A percentile compares a stretch with the other conserved stretches of the same genome.
Evolutionary conservation across 2,888 invertebrate genomes (phyloP).

Genomic region (Hipparchia sbordonii): DNA sequence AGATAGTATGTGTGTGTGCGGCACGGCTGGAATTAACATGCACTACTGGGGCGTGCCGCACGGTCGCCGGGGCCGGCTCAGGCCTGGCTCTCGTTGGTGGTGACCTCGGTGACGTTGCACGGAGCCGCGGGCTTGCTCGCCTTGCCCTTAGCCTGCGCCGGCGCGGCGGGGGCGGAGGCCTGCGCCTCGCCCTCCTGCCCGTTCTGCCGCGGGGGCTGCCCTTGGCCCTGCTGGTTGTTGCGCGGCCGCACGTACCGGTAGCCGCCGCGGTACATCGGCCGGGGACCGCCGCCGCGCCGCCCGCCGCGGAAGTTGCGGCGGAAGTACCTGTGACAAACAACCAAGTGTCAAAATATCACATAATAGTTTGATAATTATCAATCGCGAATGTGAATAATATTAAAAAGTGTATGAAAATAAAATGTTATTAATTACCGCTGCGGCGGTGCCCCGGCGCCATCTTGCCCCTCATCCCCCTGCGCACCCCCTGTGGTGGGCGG

Average conservation of each 20-base stretch:
- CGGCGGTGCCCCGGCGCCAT: conserved; percentile 67
- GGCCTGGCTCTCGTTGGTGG: conserved; percentile 80
- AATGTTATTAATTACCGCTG: conserved; percentile 52
- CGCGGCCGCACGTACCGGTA: conserved; percentile 71
- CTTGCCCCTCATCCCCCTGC: conserved; percentile 75
- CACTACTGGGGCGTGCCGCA: conserved; percentile 68
- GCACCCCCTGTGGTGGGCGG: conserved; percentile 72
- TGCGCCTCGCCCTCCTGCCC: conserved; percentile 64
- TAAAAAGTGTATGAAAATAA: neutral
- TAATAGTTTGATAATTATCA: no score
- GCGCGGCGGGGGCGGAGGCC: conserved; percentile 53
- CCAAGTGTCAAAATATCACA: no score
- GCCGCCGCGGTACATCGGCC: conserved; percentile 72
- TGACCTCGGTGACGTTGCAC: conserved; percentile 69
- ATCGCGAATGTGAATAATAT: no score
- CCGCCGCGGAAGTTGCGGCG: conserved; percentile 89
- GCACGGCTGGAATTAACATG: conserved; percentile 68
- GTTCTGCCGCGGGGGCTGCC: conserved; percentile 57
- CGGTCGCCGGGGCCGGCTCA: conserved; percentile 52
- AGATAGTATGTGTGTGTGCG: conserved; percentile 44
- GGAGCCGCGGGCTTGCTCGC: conserved; percentile 57
- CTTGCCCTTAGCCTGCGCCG: conserved; percentile 65
- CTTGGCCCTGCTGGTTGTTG: conserved; percentile 57
- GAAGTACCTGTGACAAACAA: conserved; percentile 82
- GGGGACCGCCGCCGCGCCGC: conserved; percentile 73